phyloP scores from a whole-genome alignment of 2,113 vertebrate genomes.

The Etheostoma cragini region DNA sequence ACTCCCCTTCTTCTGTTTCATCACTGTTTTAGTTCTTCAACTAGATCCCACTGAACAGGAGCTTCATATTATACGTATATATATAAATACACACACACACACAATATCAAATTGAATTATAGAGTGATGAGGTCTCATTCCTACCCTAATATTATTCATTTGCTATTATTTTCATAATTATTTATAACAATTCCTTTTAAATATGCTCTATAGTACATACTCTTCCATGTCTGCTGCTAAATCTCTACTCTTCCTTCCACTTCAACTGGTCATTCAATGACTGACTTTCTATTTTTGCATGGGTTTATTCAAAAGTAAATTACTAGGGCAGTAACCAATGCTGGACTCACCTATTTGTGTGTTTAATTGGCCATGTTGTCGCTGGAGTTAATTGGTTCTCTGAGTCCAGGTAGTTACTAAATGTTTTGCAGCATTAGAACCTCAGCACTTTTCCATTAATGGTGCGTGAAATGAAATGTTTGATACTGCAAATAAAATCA shows the following conservation, averaged over 20 bases:
- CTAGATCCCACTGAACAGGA: constrained; percentile 9
- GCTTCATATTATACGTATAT: constrained; percentile 13
- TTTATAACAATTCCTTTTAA: not conserved
- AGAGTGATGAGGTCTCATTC: constrained; percentile 1
- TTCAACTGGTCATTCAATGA: constrained; percentile 70
- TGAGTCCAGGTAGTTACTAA: constrained; percentile 99
- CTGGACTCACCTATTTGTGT: constrained; percentile 97
- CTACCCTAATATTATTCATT: not conserved
- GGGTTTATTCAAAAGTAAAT: constrained; percentile 85
- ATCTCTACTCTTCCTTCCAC: constrained; percentile 19
- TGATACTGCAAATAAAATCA: constrained; percentile 99
- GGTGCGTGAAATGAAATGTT: constrained; percentile 99
- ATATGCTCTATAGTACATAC: constrained; percentile 14
- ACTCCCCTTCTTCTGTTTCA: not conserved
- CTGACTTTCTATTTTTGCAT: constrained; percentile 85
- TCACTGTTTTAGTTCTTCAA: constrained; percentile 1
- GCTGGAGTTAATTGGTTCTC: constrained; percentile 99
- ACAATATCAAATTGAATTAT: constrained; percentile 34
- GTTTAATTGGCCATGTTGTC: constrained; percentile 99
- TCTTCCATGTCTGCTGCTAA: constrained; percentile 22
- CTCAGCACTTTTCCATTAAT: constrained; percentile 99
- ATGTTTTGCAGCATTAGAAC: constrained; percentile 99
- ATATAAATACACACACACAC: not conserved
- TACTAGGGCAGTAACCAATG: constrained; percentile 79
- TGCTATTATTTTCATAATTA: not conserved